phyloP scores from a whole-genome alignment of 1,140 invertebrate genomes.

The Augochlora pura region DNA sequence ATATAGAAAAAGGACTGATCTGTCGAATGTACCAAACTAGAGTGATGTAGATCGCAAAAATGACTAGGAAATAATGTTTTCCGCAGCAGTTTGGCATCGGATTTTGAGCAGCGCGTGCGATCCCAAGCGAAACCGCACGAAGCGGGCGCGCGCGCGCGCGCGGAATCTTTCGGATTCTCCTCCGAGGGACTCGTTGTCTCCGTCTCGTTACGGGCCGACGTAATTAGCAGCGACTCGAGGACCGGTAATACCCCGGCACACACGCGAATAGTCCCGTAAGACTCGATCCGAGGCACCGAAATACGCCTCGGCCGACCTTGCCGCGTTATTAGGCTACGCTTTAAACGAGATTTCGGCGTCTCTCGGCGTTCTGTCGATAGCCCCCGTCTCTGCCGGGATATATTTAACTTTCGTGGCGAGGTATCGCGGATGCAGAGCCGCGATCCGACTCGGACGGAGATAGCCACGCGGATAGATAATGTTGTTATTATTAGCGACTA shows the following conservation, averaged over 20 bases:
- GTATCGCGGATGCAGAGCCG: conserved; percentile 41
- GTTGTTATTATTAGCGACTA: background rate
- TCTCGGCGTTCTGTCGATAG: conserved; percentile 55
- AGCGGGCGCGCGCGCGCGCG: background rate
- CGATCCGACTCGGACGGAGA: conserved; percentile 11
- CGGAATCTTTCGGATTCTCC: too few relatives aligned
- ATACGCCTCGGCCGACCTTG: conserved; percentile 55
- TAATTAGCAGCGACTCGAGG: conserved; percentile 3
- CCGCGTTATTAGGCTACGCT: conserved; percentile 55
- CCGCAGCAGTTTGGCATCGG: too few relatives aligned
- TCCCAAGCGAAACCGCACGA: too few relatives aligned
- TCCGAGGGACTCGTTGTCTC: background rate
- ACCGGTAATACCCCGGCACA: conserved; percentile 21
- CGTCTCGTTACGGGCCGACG: background rate
- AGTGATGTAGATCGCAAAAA: too few relatives aligned
- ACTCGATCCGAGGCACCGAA: conserved; percentile 48
- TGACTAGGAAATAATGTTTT: too few relatives aligned
- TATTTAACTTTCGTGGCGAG: conserved; percentile 54
- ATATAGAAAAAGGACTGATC: too few relatives aligned
- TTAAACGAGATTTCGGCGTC: conserved; percentile 52
- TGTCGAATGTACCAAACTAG: too few relatives aligned
- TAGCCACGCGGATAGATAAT: conserved; percentile 4
- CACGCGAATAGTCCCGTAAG: conserved; percentile 21
- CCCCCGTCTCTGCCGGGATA: conserved; percentile 48
- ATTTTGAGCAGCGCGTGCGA: too few relatives aligned